A percentile compares a stretch with the other conserved stretches of the same genome.
phyloP scores from a whole-genome alignment of 2,888 invertebrate genomes.

The Saturnia japonica region DNA sequence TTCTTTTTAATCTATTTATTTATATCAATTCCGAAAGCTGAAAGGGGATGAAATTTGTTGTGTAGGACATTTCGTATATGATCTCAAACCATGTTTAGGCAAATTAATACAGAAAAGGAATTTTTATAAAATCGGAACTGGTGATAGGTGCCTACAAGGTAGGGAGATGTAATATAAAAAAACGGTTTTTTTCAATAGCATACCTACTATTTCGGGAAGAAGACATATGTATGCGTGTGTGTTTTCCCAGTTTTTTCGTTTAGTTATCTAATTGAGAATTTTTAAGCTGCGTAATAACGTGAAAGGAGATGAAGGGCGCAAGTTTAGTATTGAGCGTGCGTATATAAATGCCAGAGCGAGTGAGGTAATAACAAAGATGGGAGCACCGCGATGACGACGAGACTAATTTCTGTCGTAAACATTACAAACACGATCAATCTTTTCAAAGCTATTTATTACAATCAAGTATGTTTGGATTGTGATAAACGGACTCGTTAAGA shows the following conservation, averaged over 20 bases:
- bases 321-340: slow-evolving; percentile 17
- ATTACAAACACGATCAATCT: slow-evolving; percentile 20
- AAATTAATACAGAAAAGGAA: not conserved
- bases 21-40: too few species aligned
- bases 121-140: not conserved
- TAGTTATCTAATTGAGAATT: not conserved
- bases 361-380: slow-evolving; percentile 19
- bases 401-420: slow-evolving; percentile 19
- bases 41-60: not conserved
- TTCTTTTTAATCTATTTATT: too few species aligned
- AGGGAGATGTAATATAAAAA: not conserved
- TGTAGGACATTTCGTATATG: not conserved
- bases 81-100: not conserved
- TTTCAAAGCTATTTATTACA: slow-evolving; percentile 17
- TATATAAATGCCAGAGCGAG: slow-evolving; percentile 20
- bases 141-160: not conserved
- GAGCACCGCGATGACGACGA: slow-evolving; percentile 7
- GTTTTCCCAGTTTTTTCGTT: not conserved
- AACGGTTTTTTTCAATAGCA: not conserved
- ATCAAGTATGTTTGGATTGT: slow-evolving; percentile 20
- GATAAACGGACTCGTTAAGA: slow-evolving; percentile 18
- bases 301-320: not conserved
- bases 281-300: not conserved
- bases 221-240: not conserved
- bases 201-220: not conserved